phyloP scores from a whole-genome alignment of 2,888 invertebrate species.

The Chalcis sispes region DNA sequence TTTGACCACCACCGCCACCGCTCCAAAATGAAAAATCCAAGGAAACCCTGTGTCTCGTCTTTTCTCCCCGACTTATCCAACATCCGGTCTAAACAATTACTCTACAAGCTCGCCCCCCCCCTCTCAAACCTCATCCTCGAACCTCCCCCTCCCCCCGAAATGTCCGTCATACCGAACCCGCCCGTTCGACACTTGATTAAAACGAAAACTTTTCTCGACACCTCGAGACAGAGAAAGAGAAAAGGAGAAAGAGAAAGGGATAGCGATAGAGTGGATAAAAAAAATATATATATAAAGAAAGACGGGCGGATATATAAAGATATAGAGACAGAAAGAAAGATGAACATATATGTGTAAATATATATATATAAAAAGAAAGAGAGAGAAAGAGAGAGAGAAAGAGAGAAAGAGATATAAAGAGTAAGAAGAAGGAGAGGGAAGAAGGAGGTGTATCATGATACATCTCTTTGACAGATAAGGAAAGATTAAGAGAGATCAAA shows the following conservation, averaged over 20 bases:
- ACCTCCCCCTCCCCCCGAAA: too few species aligned
- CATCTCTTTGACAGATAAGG: conserved; percentile 58
- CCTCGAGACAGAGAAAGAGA: conserved; percentile 43
- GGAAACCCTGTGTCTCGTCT: conserved; percentile 60
- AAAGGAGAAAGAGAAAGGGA: conserved; percentile 11
- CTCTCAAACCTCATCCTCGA: too few species aligned
- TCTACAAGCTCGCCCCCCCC: conserved; percentile 53
- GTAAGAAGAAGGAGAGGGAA: not conserved
- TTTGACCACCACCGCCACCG: conserved; percentile 60
- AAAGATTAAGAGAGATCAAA: conserved; percentile 59
- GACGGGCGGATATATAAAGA: conserved; percentile 46
- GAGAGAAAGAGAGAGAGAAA: conserved; percentile 14
- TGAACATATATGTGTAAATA: not conserved
- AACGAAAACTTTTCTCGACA: conserved; percentile 59
- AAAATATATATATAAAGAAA: conserved; percentile 18
- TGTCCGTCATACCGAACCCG: conserved; percentile 37
- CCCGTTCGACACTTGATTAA: conserved; percentile 59
- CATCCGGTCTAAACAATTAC: conserved; percentile 63
- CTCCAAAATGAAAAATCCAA: conserved; percentile 49
- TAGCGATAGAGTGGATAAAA: conserved; percentile 15
- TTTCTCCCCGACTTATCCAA: conserved; percentile 58
- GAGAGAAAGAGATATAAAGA: conserved; percentile 2
- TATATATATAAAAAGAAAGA: conserved; percentile 21
- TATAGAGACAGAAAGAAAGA: conserved; percentile 24
- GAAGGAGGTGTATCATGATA: conserved; percentile 55